A percentile compares a stretch with the other conserved stretches of the same genome.
Conservation (phyloP, 2,113 vertebrate genomes). For the Oophaga pumilio region DNA sequence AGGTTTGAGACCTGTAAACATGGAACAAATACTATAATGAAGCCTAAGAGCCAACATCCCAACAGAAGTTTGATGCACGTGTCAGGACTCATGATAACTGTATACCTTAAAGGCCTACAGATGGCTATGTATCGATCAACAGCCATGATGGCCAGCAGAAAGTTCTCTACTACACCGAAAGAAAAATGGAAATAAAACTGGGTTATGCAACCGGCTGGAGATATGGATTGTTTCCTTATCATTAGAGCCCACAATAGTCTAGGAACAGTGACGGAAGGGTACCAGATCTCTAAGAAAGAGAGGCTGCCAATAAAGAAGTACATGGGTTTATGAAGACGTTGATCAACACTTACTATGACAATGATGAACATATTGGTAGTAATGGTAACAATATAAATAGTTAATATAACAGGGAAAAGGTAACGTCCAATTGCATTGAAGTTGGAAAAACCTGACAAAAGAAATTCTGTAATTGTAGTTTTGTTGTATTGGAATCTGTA, state of each 20-base stretch:
- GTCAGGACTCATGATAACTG: constrained; percentile 9
- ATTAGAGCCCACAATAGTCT: constrained; percentile 16
- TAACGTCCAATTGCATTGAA: background rate
- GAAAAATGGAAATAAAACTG: constrained; percentile 54
- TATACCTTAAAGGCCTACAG: constrained; percentile 36
- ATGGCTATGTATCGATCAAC: constrained; percentile 45
- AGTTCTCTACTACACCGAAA: constrained; percentile 23
- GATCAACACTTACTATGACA: constrained; percentile 1
- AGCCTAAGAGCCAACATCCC: background rate
- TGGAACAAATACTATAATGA: background rate
- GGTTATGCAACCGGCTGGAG: constrained; percentile 21
- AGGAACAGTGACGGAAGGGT: constrained; percentile 43
- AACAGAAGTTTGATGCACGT: constrained; percentile 4
- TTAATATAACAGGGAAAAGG: constrained; percentile 5
- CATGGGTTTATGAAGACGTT: constrained; percentile 47
- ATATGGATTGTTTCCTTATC: constrained; percentile 3
- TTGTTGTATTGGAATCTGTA: constrained; percentile 41
- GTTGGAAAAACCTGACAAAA: constrained; percentile 17
- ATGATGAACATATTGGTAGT: constrained; percentile 10
- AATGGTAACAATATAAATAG: constrained; percentile 29
- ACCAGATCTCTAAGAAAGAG: constrained; percentile 52
- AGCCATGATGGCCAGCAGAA: constrained; percentile 27
- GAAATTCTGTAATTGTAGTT: constrained; percentile 18
- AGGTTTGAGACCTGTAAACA: constrained; percentile 47
- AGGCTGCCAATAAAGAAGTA: constrained; percentile 46